These are phyloP conservation scores for Eriosoma lanigerum DNA, from an alignment of 1,140 invertebrate genomes.

Conservation along the genomic window DNA sequence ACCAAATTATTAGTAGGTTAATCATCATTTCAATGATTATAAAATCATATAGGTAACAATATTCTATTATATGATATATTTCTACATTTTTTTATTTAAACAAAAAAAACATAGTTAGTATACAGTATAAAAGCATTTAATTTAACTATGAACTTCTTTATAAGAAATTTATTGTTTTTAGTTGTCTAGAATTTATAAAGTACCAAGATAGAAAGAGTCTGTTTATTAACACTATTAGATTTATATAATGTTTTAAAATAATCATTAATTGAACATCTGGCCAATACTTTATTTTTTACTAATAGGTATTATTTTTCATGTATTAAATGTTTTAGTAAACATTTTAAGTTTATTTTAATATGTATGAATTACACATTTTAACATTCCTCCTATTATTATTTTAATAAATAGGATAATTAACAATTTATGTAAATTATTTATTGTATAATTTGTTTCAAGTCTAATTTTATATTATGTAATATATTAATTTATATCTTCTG, in stretches of 20 bases:
- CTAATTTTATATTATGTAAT: background rate
- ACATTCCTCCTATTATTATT: conserved; percentile 14
- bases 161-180: conserved; percentile 16
- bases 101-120: no score
- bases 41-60: no score
- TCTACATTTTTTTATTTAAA: no score
- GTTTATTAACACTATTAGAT: conserved; percentile 27
- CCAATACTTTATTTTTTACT: background rate
- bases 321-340: background rate
- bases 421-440: no score
- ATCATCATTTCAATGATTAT: background rate
- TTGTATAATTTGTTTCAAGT: conserved; percentile 17
- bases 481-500: background rate
- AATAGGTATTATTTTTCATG: background rate
- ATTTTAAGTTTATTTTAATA: conserved; percentile 23
- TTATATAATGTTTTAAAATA: background rate
- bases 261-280: background rate
- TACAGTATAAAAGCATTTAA: no score
- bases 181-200: background rate
- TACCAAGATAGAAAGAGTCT: conserved; percentile 1
- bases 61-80: no score
- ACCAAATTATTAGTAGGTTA: background rate
- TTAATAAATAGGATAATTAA: no score
- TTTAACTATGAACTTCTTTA: no score
- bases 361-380: background rate